Evolutionary conservation across 2,888 invertebrate species (phyloP), one percentile per base, ranked within the genome.

Genomic region (Priocnemis perturbator): DNA sequence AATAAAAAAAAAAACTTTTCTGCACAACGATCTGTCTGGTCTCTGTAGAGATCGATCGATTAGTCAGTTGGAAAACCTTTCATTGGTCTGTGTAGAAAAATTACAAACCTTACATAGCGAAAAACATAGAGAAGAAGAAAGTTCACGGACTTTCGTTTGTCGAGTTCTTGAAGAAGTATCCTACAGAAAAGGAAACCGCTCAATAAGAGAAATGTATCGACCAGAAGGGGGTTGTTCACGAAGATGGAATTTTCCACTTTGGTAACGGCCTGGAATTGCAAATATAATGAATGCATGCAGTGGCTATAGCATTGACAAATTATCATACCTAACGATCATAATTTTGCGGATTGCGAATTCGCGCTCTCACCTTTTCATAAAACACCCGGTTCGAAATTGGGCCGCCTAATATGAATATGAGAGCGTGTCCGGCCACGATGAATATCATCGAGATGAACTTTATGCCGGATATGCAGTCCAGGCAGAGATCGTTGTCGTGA

Each of bases 171-270:
- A 2, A 94, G 89, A 0, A 94, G 88, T n/a, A 94, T 90, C 67
- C 93, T 90, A 76, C 93, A 91, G 87, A 94, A 92, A 23, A 94
- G 90, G 84, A 95, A 94, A 5, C 94, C 94, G 81, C 94, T 93
- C 45, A 94, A 88, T 80, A 94, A 90, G 67, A 95, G 88, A 85
- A 94, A 95, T 0, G 93, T 93, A 79, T 95, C 95, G n/a, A 95
- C 94, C 14, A 94, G 89, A 5, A 95, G 88, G 1, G 93, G 91
- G 74, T 93, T 94, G 88, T 94, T 94, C 56, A 93, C 82, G 85
- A 94, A 91, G 64, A 93, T 91, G 0, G 92, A 91, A 83, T 93
- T 92, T 69, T 91, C 89, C 20, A 93, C 90, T 65, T 91, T 89
- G 44, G 89, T 90, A 3, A 92, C 89, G 68, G 92, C 90, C 93